Conservation (phyloP, 2,797 vertebrate species). For the Vespertilio murinus region DNA sequence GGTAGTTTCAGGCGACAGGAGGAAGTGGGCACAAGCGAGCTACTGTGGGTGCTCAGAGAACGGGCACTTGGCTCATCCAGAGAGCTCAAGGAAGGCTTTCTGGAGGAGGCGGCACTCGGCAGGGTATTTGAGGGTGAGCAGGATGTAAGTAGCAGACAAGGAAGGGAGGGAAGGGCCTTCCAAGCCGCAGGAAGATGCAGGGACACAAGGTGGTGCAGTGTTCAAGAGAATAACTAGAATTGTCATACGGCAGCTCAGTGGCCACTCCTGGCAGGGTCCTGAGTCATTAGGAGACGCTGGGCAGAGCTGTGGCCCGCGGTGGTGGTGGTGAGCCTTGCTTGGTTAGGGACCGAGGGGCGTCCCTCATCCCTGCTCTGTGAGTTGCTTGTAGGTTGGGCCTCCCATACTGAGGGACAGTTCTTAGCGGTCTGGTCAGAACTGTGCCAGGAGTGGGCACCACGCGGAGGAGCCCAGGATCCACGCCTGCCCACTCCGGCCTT, state of each 20-base stretch:
- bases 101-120: background rate
- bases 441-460: background rate
- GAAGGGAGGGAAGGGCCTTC: background rate
- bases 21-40: background rate
- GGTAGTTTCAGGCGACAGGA: background rate
- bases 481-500: background rate
- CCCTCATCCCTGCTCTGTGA: background rate
- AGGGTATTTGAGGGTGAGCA: background rate
- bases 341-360: background rate
- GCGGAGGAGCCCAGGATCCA: background rate
- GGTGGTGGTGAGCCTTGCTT: background rate
- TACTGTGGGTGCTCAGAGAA: too few relatives aligned
- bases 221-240: background rate
- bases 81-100: background rate
- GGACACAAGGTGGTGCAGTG: fast-evolving
- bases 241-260: fast-evolving
- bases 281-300: background rate
- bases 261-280: background rate
- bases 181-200: background rate
- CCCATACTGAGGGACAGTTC: background rate
- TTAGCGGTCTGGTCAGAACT: background rate
- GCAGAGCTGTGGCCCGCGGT: background rate
- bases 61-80: background rate
- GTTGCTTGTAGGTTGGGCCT: background rate
- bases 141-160: background rate